Evolutionary conservation across 2,888 invertebrate species (phyloP).

Genomic region (Corbicula japonica): DNA sequence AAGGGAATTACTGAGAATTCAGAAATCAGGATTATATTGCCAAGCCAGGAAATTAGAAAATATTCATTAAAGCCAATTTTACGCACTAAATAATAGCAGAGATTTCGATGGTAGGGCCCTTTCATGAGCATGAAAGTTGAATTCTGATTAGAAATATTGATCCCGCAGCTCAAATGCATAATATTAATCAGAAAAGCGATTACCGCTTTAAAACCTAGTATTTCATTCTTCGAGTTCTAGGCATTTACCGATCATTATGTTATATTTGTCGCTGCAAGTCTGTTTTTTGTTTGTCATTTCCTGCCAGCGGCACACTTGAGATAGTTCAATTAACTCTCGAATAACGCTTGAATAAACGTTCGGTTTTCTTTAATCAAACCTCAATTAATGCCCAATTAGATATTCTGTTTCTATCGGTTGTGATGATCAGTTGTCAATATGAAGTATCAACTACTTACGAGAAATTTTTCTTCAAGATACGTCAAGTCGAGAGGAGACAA

Average conservation of each 20-base stretch:
- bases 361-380: slow-evolving; percentile 6
- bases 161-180: slow-evolving; percentile 25
- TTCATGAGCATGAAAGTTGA: slow-evolving; percentile 21
- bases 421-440: background rate
- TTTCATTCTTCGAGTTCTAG: background rate
- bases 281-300: background rate
- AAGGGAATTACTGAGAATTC: slow-evolving; percentile 15
- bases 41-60: slow-evolving; percentile 51
- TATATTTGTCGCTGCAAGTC: slow-evolving; percentile 6
- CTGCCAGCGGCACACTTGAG: slow-evolving; percentile 5
- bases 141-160: slow-evolving; percentile 48
- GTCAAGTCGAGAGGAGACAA: background rate
- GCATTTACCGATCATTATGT: background rate
- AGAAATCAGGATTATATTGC: slow-evolving; percentile 31
- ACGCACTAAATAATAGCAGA: slow-evolving; percentile 42
- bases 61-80: slow-evolving; percentile 51
- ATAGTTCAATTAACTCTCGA: background rate
- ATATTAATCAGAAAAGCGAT: slow-evolving; percentile 21
- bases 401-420: background rate
- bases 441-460: slow-evolving; percentile 7
- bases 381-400: slow-evolving; percentile 6
- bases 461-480: background rate
- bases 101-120: slow-evolving; percentile 13
- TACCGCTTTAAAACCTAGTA: slow-evolving; percentile 18
- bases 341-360: background rate